These are phyloP conservation scores for Lymantria dispar DNA, from an alignment of 2,888 invertebrate species.

Conservation along the genomic window DNA sequence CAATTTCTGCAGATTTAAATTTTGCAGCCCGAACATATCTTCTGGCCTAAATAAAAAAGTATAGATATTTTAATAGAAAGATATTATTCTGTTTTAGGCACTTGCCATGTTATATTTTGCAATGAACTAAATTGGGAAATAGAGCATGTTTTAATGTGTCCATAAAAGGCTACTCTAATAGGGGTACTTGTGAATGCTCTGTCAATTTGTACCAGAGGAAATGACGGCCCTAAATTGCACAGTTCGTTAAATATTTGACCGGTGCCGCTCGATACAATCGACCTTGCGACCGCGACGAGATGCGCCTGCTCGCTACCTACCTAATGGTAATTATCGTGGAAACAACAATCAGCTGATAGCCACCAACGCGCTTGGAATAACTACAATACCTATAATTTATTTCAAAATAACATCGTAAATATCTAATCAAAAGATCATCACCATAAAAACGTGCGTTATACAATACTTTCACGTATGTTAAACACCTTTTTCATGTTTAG, in stretches of 20 bases:
- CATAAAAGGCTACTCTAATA: background rate
- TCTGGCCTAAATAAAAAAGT: background rate
- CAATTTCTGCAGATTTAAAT: conserved; percentile 6
- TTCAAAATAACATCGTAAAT: background rate
- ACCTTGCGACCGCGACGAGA: conserved; percentile 54
- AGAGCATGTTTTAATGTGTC: background rate
- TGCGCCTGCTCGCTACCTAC: conserved; percentile 51
- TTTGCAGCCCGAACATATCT: background rate
- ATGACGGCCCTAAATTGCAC: conserved; percentile 32
- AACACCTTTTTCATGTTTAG: too few relatives aligned
- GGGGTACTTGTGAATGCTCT: too few relatives aligned
- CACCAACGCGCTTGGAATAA: conserved; percentile 1
- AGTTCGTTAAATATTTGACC: conserved; percentile 59
- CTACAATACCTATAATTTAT: background rate
- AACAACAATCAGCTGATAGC: conserved; percentile 54
- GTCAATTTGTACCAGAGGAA: conserved; percentile 29
- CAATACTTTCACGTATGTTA: too few relatives aligned
- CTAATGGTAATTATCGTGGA: conserved; percentile 48
- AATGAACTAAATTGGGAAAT: too few relatives aligned
- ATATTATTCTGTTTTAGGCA: too few relatives aligned
- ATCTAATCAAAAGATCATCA: background rate
- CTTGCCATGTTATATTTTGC: too few relatives aligned
- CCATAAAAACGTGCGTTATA: too few relatives aligned
- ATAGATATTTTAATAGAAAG: too few relatives aligned
- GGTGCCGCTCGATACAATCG: conserved; percentile 62